Evolutionary conservation across 2,888 invertebrate genomes (phyloP), one percentile per base, ranked within the genome.

Genomic region (Willowsia nigromaculata): DNA sequence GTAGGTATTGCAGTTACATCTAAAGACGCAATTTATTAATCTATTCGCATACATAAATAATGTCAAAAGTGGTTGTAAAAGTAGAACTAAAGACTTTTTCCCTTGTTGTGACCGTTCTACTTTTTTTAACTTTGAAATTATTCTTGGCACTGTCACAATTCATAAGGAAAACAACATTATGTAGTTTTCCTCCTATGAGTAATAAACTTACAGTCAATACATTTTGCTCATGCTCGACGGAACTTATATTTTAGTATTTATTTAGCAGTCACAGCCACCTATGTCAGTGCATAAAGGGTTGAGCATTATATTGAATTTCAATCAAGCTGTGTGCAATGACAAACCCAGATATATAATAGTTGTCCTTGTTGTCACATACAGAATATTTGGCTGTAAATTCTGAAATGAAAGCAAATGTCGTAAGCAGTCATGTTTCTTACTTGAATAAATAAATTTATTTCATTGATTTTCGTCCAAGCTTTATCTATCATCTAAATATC

Each of bases 91-190:
- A 40, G 43, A 71, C 43, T 43, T 18, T 65, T 71, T 43, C 71
- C n/a, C 43, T 43, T 71, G 37, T 68, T 68, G 65, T 37, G 65
- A 68, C 33, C 37, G 37, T 18, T 68, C 37, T 68, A 68, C 18
- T 68, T 68, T n/a, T n/a, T 68, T 68, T 27, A 53, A 53, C 59
- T 30, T 15, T 13, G 18, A 33, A 33, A 25, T 37, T n/a, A 15
- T 68, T 37, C 65, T 33, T 68, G 65, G 65, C 65, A 68, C 65
- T 68, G 33, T 68, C 65, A 68, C 33, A 68, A 68, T 68, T 18
- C 37, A 68, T 68, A 68, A 37, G 5, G 18, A 37, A 18, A n/a
- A n/a, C n/a, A n/a, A n/a, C n/a, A n/a, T n/a, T n/a, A n/a, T n/a
- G n/a, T n/a, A n/a, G n/a, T n/a, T n/a, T n/a, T n/a, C n/a, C n/a